Percentiles rank a stretch among this genome's conserved stretches.
Evolutionary conservation across 2,797 vertebrate genomes (phyloP).

Genomic region (Aldrovandia affinis): DNA sequence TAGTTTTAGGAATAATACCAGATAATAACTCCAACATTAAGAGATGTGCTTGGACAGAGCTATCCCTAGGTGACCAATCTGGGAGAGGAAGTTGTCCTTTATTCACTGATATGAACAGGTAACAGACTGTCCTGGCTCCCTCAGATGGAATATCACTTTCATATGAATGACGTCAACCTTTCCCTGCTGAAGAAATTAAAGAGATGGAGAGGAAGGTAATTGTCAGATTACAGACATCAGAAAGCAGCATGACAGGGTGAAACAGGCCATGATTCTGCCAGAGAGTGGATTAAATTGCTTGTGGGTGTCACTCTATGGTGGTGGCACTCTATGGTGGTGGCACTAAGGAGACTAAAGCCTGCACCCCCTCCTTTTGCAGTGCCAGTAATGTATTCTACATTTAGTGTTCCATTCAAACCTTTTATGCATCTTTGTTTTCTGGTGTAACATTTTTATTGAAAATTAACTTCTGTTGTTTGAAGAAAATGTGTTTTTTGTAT

Average conservation of each 20-base stretch:
- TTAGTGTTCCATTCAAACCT: neutral
- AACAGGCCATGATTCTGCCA: neutral
- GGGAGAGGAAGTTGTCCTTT: too few relatives aligned
- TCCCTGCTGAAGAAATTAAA: slow-evolving; percentile 14
- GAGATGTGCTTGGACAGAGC: too few relatives aligned
- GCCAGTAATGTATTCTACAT: neutral
- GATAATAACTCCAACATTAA: too few relatives aligned
- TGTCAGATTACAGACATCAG: neutral
- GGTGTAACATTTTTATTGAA: too few relatives aligned
- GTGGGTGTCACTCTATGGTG: neutral
- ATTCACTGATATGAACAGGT: neutral
- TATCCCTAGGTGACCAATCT: too few relatives aligned
- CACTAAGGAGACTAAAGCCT: neutral
- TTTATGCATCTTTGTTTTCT: too few relatives aligned
- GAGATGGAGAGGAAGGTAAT: neutral
- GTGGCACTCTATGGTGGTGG: too few relatives aligned
- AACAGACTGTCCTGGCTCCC: neutral
- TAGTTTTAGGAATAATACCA: too few relatives aligned
- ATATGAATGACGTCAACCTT: neutral
- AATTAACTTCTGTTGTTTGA: too few relatives aligned
- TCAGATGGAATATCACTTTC: neutral
- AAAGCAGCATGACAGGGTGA: neutral
- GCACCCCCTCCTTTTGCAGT: neutral
- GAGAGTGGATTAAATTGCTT: neutral
- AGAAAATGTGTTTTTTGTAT: neutral